Evolutionary conservation across 2,888 invertebrate genomes (phyloP), one percentile per base, ranked within the genome.

Genomic region (Dioctria linearis): DNA sequence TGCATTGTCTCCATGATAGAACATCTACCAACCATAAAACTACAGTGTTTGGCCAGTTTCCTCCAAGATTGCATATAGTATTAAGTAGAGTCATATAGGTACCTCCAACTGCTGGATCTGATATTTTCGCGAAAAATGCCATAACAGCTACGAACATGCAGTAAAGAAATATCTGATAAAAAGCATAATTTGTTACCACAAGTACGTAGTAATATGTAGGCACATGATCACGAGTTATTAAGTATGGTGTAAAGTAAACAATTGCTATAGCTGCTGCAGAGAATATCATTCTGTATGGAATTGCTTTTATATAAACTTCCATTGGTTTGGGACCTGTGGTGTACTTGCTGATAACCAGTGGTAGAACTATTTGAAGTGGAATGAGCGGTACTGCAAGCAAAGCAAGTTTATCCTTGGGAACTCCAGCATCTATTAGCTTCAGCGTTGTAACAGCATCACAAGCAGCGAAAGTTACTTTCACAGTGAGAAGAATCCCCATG

Each of bases 61-160:
- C 97, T n/a, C 99, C 99, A 81, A 99, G 91, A 90, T 99, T 99
- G 69, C 95, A 93, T 39, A 99, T 91, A 0, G 99, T 99, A 88
- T 99, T 99, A 13, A 99, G 90, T 75, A 99, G 91, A 0, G 99
- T 99, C 99, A 99, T 99, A 88, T 99, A 99, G 0, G 99, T 99
- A 4, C 99, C 98, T 2, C 99, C 99, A 0, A 99, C 97, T 0
- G 94, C 91, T 0, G 98, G 98, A 88, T 99, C 99, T 82, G 98
- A 98, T 73, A 99, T 94, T 89, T 96, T 95, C 0, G 99, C 99
- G 89, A 97, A 97, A 90, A 99, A 99, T 8, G 98, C 96, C 98
- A 99, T 99, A 81, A 95, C 93, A 0, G 98, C 94, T 4, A 99
- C 98, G 89, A 98, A 99, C 97, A 99, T 98, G 86, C 96, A 94